A percentile compares a stretch with the other conserved stretches of the same genome.
Conservation (phyloP, 2,113 vertebrate genomes). For the Pitta sordida region DNA sequence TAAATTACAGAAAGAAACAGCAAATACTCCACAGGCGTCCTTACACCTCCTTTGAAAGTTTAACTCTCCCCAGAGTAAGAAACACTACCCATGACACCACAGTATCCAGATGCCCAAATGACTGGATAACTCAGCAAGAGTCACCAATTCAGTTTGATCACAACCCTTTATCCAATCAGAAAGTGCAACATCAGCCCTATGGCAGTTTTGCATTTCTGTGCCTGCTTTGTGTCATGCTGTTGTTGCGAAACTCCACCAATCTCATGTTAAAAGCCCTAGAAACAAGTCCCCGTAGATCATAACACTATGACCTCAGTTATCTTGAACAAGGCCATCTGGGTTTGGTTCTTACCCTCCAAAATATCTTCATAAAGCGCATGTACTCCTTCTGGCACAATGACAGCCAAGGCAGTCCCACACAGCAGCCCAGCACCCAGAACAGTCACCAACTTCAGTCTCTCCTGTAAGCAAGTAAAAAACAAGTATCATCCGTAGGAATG, state of each 20-base stretch:
- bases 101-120: background rate
- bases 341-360: constrained; percentile 83
- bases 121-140: background rate
- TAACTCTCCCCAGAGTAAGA: background rate
- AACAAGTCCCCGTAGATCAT: background rate
- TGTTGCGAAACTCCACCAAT: background rate
- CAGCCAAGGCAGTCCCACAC: constrained; percentile 94
- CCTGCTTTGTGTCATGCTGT: background rate
- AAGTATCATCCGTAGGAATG: background rate
- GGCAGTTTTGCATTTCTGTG: background rate
- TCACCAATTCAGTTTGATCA: background rate
- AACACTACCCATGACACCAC: background rate
- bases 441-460: constrained; percentile 92
- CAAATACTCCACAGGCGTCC: background rate
- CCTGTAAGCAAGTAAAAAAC: constrained; percentile 75
- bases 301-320: background rate
- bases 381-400: constrained; percentile 97
- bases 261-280: background rate
- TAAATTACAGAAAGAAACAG: background rate
- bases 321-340: background rate
- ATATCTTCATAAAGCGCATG: constrained; percentile 97
- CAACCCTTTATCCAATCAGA: background rate
- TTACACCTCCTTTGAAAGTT: background rate
- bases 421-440: constrained; percentile 95
- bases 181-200: rapidly evolving